Base-by-base conservation (phyloP, 2,797 vertebrate genomes). In the Cyclura pinguis region DNA sequence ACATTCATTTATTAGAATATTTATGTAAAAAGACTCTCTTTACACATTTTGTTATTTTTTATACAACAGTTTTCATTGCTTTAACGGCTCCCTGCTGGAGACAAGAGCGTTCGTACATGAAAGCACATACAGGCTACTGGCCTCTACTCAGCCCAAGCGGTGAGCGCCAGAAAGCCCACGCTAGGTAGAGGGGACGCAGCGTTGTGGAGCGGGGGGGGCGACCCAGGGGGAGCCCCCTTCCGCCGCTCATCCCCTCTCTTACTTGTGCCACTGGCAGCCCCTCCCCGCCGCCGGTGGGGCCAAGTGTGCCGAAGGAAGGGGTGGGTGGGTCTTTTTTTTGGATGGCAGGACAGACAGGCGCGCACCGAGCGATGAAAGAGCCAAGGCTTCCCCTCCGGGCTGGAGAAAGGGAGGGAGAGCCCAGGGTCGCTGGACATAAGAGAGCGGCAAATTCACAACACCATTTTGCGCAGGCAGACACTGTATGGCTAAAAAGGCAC, bases 1-100 rank as follows among this genome's bases (percentile, higher is more conserved):
- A 97, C 96, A 96, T 92, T 95, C 95, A 97, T 97, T 97, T 97
- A 97, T 97, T 97, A 97, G 96, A 97, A 96, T 96, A 97, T 92
- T 94, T 92, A 95, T 97, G 97, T 97, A 97, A 97, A 89, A 96
- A 97, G 95, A 96, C 95, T 95, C 94, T 97, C 96, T 96, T 96
- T 97, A 95, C 96, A 94, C n/a, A 84, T 92, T 67, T 93, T 95
- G 88, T 91, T 95, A n/a, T 42, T 42, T 42, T 42, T 93, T 88
- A 94, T 96, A 97, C 93, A 96, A 96, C 35, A 80, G 93, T n/a
- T 96, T 93, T 89, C 96, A 94, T 96, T 92, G 94, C 94, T 92
- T 91, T 55, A 89, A 94, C 87, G 78, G 93, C 90, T 90, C 94
- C 96, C 29, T 95, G 94, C 96, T 93, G 94, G 69, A 96, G 92